Percentiles rank a stretch among this genome's conserved stretches.
These are phyloP conservation scores for Cataglyphis livida DNA, from an alignment of 2,888 invertebrate genomes.

Conservation along the genomic window DNA sequence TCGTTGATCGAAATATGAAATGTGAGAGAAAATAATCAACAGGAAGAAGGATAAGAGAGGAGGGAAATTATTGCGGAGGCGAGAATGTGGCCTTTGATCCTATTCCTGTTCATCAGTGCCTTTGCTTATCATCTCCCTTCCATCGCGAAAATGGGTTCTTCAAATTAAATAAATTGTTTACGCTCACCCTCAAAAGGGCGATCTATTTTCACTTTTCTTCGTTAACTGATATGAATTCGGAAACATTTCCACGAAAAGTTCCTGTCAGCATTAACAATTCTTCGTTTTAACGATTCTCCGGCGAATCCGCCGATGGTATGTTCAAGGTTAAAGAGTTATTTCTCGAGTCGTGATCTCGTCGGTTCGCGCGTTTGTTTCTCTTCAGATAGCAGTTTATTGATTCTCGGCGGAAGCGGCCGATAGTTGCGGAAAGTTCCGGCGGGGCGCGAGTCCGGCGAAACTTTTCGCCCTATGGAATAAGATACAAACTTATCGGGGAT, in stretches of 20 bases:
- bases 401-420: slow-evolving; percentile 46
- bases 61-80: slow-evolving; percentile 23
- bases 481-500: slow-evolving; percentile 61
- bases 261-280: slow-evolving; percentile 36
- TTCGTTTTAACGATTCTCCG: too few relatives aligned
- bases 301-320: background rate
- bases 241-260: slow-evolving; percentile 46
- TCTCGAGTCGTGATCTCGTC: background rate
- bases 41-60: background rate
- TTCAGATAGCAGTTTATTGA: slow-evolving; percentile 47
- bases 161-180: slow-evolving; percentile 71
- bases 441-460: slow-evolving; percentile 41
- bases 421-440: slow-evolving; percentile 46
- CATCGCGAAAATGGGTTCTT: slow-evolving; percentile 64
- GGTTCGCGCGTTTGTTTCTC: slow-evolving; percentile 1
- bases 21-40: background rate
- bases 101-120: slow-evolving; percentile 65
- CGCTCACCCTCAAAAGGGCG: slow-evolving; percentile 59
- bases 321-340: slow-evolving; percentile 49
- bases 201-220: slow-evolving; percentile 46
- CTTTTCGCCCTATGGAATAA: slow-evolving; percentile 63
- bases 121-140: slow-evolving; percentile 60
- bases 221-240: slow-evolving; percentile 32
- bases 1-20: background rate
- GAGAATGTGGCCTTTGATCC: slow-evolving; percentile 64